phyloP scores from a whole-genome alignment of 2,888 invertebrate species.

The Parelbella ahira region DNA sequence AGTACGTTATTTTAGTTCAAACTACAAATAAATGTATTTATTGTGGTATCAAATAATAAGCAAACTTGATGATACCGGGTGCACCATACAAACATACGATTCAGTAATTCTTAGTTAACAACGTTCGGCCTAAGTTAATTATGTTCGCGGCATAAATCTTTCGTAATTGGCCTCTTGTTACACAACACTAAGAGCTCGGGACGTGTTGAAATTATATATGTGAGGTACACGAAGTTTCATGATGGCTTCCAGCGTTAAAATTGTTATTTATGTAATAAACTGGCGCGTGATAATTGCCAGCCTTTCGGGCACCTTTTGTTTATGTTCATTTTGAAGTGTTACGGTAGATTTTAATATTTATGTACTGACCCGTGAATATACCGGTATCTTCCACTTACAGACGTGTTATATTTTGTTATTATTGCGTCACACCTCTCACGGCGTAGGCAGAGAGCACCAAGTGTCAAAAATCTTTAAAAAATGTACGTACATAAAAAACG shows the following conservation, averaged over 20 bases:
- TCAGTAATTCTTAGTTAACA: conserved; percentile 73
- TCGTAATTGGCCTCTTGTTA: conserved; percentile 80
- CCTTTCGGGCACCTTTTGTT: conserved; percentile 25
- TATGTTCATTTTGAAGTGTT: conserved; percentile 24
- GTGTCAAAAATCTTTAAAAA: no score
- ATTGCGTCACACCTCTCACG: no score
- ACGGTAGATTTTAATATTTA: conserved; percentile 5
- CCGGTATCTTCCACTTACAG: no score
- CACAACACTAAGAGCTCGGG: conserved; percentile 73
- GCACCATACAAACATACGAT: conserved; percentile 45
- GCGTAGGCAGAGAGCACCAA: no score
- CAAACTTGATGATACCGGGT: conserved; percentile 5
- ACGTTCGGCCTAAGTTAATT: conserved; percentile 80
- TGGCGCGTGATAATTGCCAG: conserved; percentile 36
- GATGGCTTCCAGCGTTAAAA: conserved; percentile 41
- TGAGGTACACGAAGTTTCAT: conserved; percentile 63
- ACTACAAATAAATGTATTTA: no score
- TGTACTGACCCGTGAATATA: no score
- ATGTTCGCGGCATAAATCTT: conserved; percentile 80
- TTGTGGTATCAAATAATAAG: no score
- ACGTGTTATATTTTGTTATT: no score
- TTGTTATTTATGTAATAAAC: conserved; percentile 44
- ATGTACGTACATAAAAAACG: no score
- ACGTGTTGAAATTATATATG: conserved; percentile 80
- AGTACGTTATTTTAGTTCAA: no score